These are phyloP conservation scores for Endotricha flammealis DNA, from an alignment of 2,888 invertebrate species.

Conservation along the genomic window DNA sequence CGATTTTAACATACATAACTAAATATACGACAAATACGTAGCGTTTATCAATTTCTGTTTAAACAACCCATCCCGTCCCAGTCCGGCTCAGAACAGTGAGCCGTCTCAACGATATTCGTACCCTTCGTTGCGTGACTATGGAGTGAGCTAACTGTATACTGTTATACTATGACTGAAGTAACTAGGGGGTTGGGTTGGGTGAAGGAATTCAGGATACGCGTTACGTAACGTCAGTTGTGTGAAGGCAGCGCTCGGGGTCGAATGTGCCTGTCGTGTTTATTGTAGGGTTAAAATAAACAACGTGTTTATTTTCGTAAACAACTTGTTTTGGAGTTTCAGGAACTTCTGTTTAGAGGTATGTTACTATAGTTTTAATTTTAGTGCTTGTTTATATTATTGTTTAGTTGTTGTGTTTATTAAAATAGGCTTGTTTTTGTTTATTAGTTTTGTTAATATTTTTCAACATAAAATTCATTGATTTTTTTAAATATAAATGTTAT, in stretches of 20 bases:
- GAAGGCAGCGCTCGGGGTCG: conserved; percentile 40
- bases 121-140: background rate
- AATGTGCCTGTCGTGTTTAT: conserved; percentile 35
- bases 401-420: background rate
- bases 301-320: conserved; percentile 72
- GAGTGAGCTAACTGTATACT: background rate
- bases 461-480: no score
- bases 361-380: conserved; percentile 17
- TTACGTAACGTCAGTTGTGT: conserved; percentile 72
- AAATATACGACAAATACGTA: no score
- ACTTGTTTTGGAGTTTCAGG: conserved; percentile 25
- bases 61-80: background rate
- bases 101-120: background rate
- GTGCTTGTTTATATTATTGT: conserved; percentile 8
- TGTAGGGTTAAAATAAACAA: conserved; percentile 64
- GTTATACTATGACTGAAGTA: background rate
- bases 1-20: no score
- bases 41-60: no score
- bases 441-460: no score
- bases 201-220: conserved; percentile 57
- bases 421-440: no score
- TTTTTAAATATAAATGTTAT: no score
- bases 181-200: conserved; percentile 22
- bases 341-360: conserved; percentile 24
- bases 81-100: background rate